Base-by-base conservation (phyloP, 2,888 invertebrate genomes). In the Brenthis hecate region DNA sequence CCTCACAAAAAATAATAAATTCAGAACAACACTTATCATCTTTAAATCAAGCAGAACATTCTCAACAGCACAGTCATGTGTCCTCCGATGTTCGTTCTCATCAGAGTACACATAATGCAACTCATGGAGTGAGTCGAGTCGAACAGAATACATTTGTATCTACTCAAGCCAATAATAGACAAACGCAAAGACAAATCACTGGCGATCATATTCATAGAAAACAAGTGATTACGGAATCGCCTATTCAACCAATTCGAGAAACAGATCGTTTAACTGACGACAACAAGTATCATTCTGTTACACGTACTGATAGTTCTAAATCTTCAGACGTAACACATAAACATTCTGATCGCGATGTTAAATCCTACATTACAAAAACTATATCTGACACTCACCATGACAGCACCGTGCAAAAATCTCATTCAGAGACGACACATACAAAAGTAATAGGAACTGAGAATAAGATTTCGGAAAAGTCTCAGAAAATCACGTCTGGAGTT, bases 1-100 rank as follows among this genome's bases (percentile, higher is more conserved):
- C 82, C 84, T 78, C 77, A 19, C 83, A 82, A 53, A 83, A 76
- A 75, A 77, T 79, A 56, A 74, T 78, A 47, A 80, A 83, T 28
- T 80, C 84, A 11, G 85, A 84, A 56, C 80, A 83, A 50, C 74
- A 76, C 51, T 65, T 67, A 16, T 75, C 79, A 64, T 79, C 82
- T 70, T 80, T 76, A 3, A 83, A 81, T 73, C 79, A 84, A 72
- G 78, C 74, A 48, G 63, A 70, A 43, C 75, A 75, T 62, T 68
- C 73, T 19, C 77, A 77, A 43, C 77, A 81, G 54, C 70, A 76
- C 19, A 75, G 68, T 56, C 78, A 78, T 32, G 70, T 75, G 36
- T 70, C 80, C 54, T 77, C 80, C 43, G 79, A 79, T 56, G 73
- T 71, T 57, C 76, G 75, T 16, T 75, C 77, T 64, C 80, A 80